Evolutionary conservation across 2,113 vertebrate species (phyloP), one percentile per base, ranked within the genome.

Genomic region (Syrrhaptes paradoxus): DNA sequence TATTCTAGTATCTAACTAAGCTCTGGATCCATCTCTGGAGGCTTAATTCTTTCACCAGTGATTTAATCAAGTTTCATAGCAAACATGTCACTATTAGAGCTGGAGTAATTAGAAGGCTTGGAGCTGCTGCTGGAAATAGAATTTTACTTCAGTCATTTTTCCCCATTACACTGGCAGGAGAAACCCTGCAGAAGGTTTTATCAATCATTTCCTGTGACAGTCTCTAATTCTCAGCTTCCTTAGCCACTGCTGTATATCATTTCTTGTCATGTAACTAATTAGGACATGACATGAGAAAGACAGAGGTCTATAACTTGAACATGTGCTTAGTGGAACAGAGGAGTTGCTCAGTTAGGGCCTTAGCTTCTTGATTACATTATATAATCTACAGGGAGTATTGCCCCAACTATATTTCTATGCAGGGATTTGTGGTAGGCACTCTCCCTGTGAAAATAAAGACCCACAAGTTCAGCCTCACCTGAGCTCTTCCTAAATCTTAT

Each of bases 241-340:
- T 87, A 80, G 73, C 51, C 41, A 38, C 36, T 43, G 18, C 25
- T 71, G 26, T 79, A 31, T 73, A 70, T 91, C 3, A 87, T 93
- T 95, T 82, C 36, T 85, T 92, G 89, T 82, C 89, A 62, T 54
- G 41, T 73, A 94, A 85, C 70, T 87, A 85, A 87, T 81, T 43
- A 68, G 36, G 58, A 89, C n/a, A 51, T 54, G 74, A 36, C 31
- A 76, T 38, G 24, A 82, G 49, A 54, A 95, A 91, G 87, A 82
- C 48, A 43, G 21, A 77, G 7, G 41, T 46, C 54, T 70, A 3
- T 57, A 73, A 71, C 31, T 77, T 92, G 25, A 55, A 48, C 4
- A 36, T 5, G 7, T 34, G 51, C 41, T 87, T 61, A 87, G 73
- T 2, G 1, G n/a, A 91, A 72, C 21, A 73, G 21, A 78, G 6